phyloP scores from a whole-genome alignment of 2,888 invertebrate genomes.

The Boloria selene region DNA sequence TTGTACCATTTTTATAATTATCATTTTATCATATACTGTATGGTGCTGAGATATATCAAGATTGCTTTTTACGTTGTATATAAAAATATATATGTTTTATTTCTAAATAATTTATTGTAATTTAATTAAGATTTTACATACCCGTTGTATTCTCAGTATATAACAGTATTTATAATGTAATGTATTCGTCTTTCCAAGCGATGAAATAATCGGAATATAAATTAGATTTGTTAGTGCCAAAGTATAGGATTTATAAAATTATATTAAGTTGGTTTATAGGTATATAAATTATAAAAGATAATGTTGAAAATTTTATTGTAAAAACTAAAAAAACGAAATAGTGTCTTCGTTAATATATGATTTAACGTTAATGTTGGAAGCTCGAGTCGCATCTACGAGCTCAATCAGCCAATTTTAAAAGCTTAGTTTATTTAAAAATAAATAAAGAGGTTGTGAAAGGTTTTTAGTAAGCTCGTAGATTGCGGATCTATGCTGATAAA shows the following conservation, averaged over 20 bases:
- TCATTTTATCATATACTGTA: conserved; percentile 45
- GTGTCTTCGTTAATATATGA: conserved; percentile 71
- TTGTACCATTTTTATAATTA: conserved; percentile 29
- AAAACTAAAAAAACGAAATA: conserved; percentile 76
- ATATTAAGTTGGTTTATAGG: conserved; percentile 74
- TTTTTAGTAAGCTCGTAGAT: conserved; percentile 62
- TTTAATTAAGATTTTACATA: conserved; percentile 39
- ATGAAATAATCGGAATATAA: conserved; percentile 55
- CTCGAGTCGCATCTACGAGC: conserved; percentile 62
- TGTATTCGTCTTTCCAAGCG: conserved; percentile 50
- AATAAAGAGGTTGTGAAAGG: conserved; percentile 75
- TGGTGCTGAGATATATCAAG: conserved; percentile 65
- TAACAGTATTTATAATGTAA: conserved; percentile 38
- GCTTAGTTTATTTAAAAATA: conserved; percentile 66
- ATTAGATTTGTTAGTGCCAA: conserved; percentile 81
- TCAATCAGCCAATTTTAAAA: conserved; percentile 75
- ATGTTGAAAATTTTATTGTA: conserved; percentile 70
- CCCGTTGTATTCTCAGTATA: conserved; percentile 47
- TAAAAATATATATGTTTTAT: conserved; percentile 23
- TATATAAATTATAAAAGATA: conserved; percentile 65
- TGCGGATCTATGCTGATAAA: conserved; percentile 65
- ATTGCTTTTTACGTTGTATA: conserved; percentile 39
- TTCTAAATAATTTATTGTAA: conserved; percentile 19
- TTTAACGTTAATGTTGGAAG: conserved; percentile 60
- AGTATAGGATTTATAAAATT: conserved; percentile 74